Evolutionary conservation across 2,113 vertebrate species (phyloP), one percentile per base, ranked within the genome.

Genomic region (Albula goreensis): DNA sequence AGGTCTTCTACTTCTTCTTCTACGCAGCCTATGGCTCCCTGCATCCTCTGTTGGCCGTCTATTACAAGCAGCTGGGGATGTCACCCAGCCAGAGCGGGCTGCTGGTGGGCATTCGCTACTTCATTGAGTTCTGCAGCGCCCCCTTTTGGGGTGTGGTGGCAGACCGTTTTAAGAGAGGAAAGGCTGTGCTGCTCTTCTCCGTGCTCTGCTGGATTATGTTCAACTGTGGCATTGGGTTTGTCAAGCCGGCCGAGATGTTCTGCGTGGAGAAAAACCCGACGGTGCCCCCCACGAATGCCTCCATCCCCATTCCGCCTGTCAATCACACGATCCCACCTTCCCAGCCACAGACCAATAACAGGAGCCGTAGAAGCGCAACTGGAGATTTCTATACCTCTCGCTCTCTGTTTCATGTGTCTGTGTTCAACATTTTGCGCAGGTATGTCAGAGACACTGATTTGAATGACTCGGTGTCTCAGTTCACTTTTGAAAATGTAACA

Each of bases 1-100:
- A 99, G 89, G 93, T 99, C 84, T 99, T 99, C 90, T 99, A 99
- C 92, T 99, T 99, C 93, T 99, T 99, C 95, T 99, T 99, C 92
- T 99, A 98, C 57, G 97, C 98, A 0, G 98, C 98, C 0, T 99
- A 99, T 48, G 98, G 98, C 88, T 99, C 98, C 0, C 96, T 99
- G 10, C 98, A 99, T 90, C 98, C 98, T 0, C 94, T 99, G 89
- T 93, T 99, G 88, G 95, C 98, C 0, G 94, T 99, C 7, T 99
- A 98, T 90, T 99, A 99, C 86, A 99, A 98, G 87, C 98, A 99
- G 92, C 96, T 99, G 81, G 98, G 98, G 11, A 98, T 99, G 96
- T 95, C 96, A 0, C 95, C 98, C 70, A 96, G 96, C 88, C 97
- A 98, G 91, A 97, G 97, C 0, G 98, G 98, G 49, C 94, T 99